A percentile compares a stretch with the other conserved stretches of the same genome.
These are phyloP conservation scores for Periophthalmus modestus DNA, from an alignment of 2,113 vertebrate genomes.

Conservation along the genomic window DNA sequence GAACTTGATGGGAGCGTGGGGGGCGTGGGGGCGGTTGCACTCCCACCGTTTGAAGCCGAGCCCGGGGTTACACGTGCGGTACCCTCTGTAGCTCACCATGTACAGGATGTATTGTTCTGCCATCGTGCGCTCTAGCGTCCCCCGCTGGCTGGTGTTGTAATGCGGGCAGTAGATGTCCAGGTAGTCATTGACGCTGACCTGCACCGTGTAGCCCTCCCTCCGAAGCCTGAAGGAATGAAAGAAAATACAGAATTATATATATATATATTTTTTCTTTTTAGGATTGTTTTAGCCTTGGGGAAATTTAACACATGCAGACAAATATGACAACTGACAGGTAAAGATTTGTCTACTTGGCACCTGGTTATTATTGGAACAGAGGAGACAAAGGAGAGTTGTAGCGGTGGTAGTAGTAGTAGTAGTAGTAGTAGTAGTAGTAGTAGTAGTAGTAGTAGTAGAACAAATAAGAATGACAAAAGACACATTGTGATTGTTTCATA, in stretches of 20 bases:
- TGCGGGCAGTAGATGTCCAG: constrained; percentile 98
- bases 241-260: background rate
- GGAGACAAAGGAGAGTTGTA: too few relatives aligned
- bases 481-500: background rate
- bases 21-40: constrained; percentile 91
- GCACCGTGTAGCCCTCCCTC: constrained; percentile 91
- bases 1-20: constrained; percentile 97
- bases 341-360: too few relatives aligned
- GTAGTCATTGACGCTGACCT: constrained; percentile 95
- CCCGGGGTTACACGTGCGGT: constrained; percentile 89
- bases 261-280: too few relatives aligned
- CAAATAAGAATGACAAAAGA: too few relatives aligned
- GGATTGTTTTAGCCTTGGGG: too few relatives aligned
- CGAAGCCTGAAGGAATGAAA: constrained; percentile 75
- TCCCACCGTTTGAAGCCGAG: constrained; percentile 96
- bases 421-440: too few relatives aligned
- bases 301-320: too few relatives aligned
- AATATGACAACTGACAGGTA: too few relatives aligned
- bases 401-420: too few relatives aligned
- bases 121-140: constrained; percentile 76
- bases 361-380: too few relatives aligned
- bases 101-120: constrained; percentile 95
- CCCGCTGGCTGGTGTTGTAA: constrained; percentile 83
- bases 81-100: constrained; percentile 91
- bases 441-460: too few relatives aligned